phyloP scores from a whole-genome alignment of 2,113 vertebrate genomes.

The Fulmarus glacialis region DNA sequence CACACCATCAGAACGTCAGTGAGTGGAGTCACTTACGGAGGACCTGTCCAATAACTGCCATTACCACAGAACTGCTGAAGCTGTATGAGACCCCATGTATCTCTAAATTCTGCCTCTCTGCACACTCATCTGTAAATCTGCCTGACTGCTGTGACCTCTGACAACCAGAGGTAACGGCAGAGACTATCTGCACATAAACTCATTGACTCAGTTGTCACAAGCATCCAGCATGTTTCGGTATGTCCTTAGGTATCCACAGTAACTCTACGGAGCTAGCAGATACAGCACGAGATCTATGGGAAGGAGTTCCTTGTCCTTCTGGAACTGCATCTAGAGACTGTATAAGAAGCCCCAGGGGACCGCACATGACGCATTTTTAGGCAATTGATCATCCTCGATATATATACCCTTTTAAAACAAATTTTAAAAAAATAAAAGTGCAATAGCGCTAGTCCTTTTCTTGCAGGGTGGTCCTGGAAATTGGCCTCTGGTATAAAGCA shows the following conservation, averaged over 20 bases:
- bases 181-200: neutral
- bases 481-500: neutral
- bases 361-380: neutral
- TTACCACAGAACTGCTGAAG: neutral
- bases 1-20: neutral
- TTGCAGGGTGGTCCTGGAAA: neutral
- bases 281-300: neutral
- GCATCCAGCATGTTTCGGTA: neutral
- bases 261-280: neutral
- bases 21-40: rapidly evolving
- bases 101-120: neutral
- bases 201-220: neutral
- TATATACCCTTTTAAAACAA: neutral
- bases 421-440: neutral
- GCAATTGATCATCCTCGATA: neutral
- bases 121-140: neutral
- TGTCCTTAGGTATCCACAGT: neutral
- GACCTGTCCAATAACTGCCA: neutral
- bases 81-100: too few species aligned
- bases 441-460: neutral
- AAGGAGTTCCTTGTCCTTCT: neutral
- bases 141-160: neutral
- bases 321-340: neutral
- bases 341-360: neutral
- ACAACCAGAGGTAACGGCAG: neutral